Evolutionary conservation across 1,140 invertebrate genomes (phyloP).

Genomic region (Marisa cornuarietis): DNA sequence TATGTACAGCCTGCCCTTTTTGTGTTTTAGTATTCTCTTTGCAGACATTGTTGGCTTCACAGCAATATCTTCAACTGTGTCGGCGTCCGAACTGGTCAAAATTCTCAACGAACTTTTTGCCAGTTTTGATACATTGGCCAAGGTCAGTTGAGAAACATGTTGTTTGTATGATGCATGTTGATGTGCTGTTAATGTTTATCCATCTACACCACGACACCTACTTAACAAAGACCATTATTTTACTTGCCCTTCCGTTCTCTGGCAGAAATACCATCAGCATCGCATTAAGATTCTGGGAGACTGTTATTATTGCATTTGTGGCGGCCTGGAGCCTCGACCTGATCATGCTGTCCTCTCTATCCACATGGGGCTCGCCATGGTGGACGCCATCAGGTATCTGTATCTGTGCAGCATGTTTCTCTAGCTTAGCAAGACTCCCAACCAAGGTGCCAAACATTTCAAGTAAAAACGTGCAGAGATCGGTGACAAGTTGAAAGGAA

Average conservation of each 20-base stretch:
- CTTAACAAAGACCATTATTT: background rate
- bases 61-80: constrained; percentile 80
- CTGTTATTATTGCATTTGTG: constrained; percentile 95
- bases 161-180: background rate
- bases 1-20: too few relatives aligned
- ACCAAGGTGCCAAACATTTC: too few relatives aligned
- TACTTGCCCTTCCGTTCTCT: constrained; percentile 25
- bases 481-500: too few relatives aligned
- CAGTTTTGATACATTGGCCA: constrained; percentile 89
- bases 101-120: constrained; percentile 92
- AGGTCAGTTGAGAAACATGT: constrained; percentile 64
- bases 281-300: constrained; percentile 95
- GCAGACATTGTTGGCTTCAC: constrained; percentile 97
- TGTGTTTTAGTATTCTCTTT: constrained; percentile 76
- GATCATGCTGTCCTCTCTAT: constrained; percentile 95
- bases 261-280: constrained; percentile 90
- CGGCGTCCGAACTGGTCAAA: constrained; percentile 84
- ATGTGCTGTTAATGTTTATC: background rate
- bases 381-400: constrained; percentile 90
- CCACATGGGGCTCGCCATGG: constrained; percentile 95
- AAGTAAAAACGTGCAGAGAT: too few relatives aligned
- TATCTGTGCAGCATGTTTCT: background rate
- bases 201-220: background rate
- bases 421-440: too few relatives aligned
- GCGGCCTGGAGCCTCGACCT: constrained; percentile 78